A percentile compares a stretch with the other conserved stretches of the same genome.
Conservation (phyloP, 2,888 invertebrate genomes). For the Meghimatium bilineatum region DNA sequence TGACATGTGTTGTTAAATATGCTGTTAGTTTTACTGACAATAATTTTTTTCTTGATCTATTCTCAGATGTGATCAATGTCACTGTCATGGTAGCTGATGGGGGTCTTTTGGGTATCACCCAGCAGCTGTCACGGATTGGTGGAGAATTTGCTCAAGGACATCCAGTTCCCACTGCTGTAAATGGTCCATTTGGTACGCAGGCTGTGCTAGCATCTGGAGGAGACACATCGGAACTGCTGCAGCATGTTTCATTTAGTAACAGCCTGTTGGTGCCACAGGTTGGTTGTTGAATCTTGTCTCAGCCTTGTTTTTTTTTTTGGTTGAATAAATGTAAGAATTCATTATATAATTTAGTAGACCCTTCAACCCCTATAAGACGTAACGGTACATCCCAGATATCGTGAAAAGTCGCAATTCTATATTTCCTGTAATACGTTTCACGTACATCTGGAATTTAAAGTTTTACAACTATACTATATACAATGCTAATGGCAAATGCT, state of each 20-base stretch:
- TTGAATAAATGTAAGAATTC: too few relatives aligned
- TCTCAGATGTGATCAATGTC: slow-evolving; percentile 87
- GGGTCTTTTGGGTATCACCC: slow-evolving; percentile 87
- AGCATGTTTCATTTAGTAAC: slow-evolving; percentile 22
- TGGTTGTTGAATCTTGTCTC: background rate
- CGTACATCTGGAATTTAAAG: too few relatives aligned
- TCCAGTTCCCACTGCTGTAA: background rate
- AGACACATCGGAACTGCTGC: background rate
- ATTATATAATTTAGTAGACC: too few relatives aligned
- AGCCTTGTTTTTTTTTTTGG: too few relatives aligned
- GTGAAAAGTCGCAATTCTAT: too few relatives aligned
- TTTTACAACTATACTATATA: too few relatives aligned
- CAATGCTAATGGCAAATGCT: too few relatives aligned
- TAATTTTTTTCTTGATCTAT: background rate
- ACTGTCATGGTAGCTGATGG: slow-evolving; percentile 88
- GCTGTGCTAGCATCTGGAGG: background rate
- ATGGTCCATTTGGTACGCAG: background rate
- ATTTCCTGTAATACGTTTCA: too few relatives aligned
- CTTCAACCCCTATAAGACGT: too few relatives aligned
- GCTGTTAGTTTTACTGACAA: background rate
- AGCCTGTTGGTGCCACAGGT: slow-evolving; percentile 6
- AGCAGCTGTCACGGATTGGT: slow-evolving; percentile 84
- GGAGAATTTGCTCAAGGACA: slow-evolving; percentile 1
- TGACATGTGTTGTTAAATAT: too few relatives aligned
- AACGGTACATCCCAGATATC: too few relatives aligned